phyloP scores from a whole-genome alignment of 2,113 vertebrate genomes.

The Penelope pileata region DNA sequence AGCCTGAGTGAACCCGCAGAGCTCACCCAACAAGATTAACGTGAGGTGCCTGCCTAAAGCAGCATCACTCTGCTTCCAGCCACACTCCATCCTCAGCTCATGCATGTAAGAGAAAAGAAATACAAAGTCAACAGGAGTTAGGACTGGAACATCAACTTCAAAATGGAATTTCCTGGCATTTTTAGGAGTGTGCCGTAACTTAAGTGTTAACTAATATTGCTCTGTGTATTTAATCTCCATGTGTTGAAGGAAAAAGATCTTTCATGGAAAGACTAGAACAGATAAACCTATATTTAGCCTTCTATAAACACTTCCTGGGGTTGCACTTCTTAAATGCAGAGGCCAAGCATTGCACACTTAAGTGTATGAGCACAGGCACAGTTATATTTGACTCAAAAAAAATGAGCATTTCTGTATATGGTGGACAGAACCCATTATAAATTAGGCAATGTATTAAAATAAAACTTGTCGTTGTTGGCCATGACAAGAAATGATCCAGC shows the following conservation, averaged over 20 bases:
- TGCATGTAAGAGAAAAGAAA: conserved; percentile 12
- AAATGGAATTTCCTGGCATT: conserved; percentile 51
- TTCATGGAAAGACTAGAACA: conserved; percentile 64
- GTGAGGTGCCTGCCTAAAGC: not conserved
- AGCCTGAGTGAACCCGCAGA: not conserved
- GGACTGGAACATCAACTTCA: not conserved
- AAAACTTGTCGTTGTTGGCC: not conserved
- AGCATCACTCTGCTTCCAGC: not conserved
- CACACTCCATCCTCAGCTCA: not conserved
- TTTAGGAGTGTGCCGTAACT: not conserved
- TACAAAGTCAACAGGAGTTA: conserved; percentile 2
- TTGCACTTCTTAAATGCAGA: conserved; percentile 39
- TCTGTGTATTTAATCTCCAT: conserved; percentile 30
- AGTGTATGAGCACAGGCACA: not conserved
- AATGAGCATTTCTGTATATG: not conserved
- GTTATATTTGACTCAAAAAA: not conserved
- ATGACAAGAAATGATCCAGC: not conserved
- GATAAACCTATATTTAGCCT: conserved; percentile 67
- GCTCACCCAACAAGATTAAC: not conserved
- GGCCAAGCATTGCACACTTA: not conserved
- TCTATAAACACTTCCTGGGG: conserved; percentile 59
- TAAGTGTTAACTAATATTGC: conserved; percentile 57
- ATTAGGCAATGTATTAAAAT: not conserved
- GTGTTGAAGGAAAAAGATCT: conserved; percentile 66
- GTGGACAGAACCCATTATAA: not conserved